Base-by-base conservation (phyloP, 2,888 invertebrate species). In the Lamellibrachia columna region DNA sequence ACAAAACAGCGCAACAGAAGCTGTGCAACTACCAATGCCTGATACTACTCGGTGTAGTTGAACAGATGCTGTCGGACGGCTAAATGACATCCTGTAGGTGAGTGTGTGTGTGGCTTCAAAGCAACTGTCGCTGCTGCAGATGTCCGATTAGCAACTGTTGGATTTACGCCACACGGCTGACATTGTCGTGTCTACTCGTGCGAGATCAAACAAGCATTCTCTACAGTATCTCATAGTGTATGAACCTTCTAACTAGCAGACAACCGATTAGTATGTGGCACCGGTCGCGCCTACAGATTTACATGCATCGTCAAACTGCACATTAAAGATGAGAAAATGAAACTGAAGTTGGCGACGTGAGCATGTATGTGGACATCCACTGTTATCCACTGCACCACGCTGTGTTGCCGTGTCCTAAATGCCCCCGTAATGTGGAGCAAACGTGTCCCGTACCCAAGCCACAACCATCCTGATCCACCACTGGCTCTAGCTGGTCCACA, bases 161-260 rank as follows among this genome's bases (percentile, higher is more conserved):
- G 40, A 0, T 40, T 40, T 40, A 40, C 40, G 40, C 40, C 40
- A 40, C 40, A 40, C 40, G 40, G 75, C 6, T 6, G 75, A 22
- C 75, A 4, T 15, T 22, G 75, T 75, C 6, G 15, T 6, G 2
- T 75, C 75, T 75, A 75, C 75, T 22, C 75, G 1, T n/a, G 75
- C 75, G 75, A 75, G 75, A 75, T 75, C 75, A 75, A 75, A 75
- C 75, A 75, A 75, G 75, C 75, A 22, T 75, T 75, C 60, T 60
- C 75, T 75, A 75, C 75, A 75, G 75, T n/a, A 75, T 11, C 75
- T 75, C 75, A 75, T 75, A 22, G 75, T 75, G 75, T 75, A 75
- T n/a, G 22, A 11, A 15, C 75, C 75, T 75, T 22, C 75, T 75
- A 75, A 75, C 75, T 75, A 75, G 75, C 75, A 75, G 75, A 75